Conservation (phyloP, 2,113 vertebrate genomes). For the Gulo gulo region DNA sequence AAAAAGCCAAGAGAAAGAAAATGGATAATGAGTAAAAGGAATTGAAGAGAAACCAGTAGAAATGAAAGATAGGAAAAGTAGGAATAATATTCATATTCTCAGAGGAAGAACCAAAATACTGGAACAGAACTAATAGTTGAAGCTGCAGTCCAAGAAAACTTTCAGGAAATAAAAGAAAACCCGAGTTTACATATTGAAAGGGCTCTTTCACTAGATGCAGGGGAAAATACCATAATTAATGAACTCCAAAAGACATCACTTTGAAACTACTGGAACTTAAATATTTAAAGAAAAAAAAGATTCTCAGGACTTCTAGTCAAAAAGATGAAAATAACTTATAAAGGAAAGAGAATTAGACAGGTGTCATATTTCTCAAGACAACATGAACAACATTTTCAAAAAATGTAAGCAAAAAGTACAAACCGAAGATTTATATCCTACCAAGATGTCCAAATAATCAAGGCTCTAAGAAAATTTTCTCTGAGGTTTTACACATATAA, state of each 20-base stretch:
- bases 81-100: neutral
- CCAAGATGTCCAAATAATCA: neutral
- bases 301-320: neutral
- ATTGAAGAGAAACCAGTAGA: neutral
- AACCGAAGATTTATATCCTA: neutral
- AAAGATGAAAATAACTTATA: neutral
- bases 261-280: neutral
- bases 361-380: neutral
- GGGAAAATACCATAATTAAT: neutral
- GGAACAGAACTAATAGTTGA: neutral
- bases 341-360: neutral
- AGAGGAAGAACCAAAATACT: conserved; percentile 6
- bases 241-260: neutral
- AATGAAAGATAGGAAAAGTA: neutral
- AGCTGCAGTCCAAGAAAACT: neutral
- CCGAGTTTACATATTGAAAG: neutral
- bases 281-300: neutral
- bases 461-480: neutral
- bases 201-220: neutral
- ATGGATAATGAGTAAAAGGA: neutral
- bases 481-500: neutral
- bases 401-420: neutral
- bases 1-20: conserved; percentile 5
- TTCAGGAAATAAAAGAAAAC: neutral
- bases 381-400: neutral